Evolutionary conservation across 2,797 vertebrate species (phyloP), one percentile per base, ranked within the genome.

Genomic region (Percopsis omiscomaycus): DNA sequence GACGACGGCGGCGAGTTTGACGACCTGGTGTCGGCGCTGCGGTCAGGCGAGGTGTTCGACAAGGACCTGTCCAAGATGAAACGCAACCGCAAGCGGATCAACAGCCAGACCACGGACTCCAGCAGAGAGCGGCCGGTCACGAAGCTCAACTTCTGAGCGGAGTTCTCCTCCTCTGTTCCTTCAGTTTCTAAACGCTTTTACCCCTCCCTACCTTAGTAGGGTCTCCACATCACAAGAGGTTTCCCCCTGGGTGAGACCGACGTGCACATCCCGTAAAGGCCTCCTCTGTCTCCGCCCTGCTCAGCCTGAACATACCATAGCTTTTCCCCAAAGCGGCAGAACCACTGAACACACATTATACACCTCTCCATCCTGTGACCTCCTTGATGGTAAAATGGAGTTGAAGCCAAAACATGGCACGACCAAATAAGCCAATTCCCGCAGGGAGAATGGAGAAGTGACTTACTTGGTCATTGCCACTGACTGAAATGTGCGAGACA

Each of bases 61-160:
- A 99, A 99, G 87, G 98, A 99, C 92, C 91, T 99, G 82, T 96
- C 94, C 77, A 99, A 99, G 88, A 94, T 99, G 90, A 99, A 99
- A 72, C 94, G 98, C 73, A 98, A 98, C 82, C 96, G 98, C 81
- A 98, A 98, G 65, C 95, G 97, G 81, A 94, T 96, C 63, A 92
- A 94, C 91, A 97, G 79, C 91, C 95, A 96, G 89, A 86, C 88
- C 77, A 92, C 95, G 0, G 97, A 98, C 75, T 83, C 92, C 0
- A 81, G 94, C 87, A 93, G 98, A 9, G 98, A 99, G 89, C 92
- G 98, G 53, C 96, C 96, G 0, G 64, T 97, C 88, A 98, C 96
- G 5, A 99, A 98, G 84, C 96, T 99, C 75, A 99, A 98, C 92
- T 96, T 97, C 90, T 98, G 86, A 94, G 57, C 48, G 1, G 8